Base-by-base conservation (phyloP, 1,140 invertebrate species). In the Meteorus sp. region DNA sequence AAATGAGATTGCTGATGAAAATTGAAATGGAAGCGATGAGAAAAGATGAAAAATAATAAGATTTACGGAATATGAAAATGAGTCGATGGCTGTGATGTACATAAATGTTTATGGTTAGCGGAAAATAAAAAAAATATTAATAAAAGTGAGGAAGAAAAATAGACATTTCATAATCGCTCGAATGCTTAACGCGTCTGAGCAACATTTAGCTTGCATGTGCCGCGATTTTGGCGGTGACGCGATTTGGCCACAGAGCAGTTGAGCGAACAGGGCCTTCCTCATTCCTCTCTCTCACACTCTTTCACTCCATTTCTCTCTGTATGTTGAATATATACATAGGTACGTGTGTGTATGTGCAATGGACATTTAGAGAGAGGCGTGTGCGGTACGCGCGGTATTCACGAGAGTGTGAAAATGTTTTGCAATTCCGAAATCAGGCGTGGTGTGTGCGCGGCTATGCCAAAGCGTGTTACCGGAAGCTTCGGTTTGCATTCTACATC, bases 401-500 rank as follows among this genome's bases (percentile, higher is more conserved):
- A 76, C 68, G 62, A 71, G 72, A 78, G 76, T 74, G 76, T 78
- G 74, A 78, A 78, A 78, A 78, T 78, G 74, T 78, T 78, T 78
- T 76, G 74, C 76, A 78, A 76, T 76, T 68, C 68, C 69, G 70
- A 76, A 76, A 78, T 75, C 72, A 73, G 70, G 69, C 73, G 67
- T n/a, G n/a, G n/a, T n/a, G n/a, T n/a, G n/a, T 73, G 68, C 67
- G 60, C 65, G 56, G 25, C 43, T 51, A n/a, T n/a, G 60, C 59
- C 60, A 74, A 74, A 72, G 72, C 74, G 70, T 67, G 70, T 76
- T 71, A 68, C 68, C 69, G 70, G 69, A 75, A 72, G 69, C 74
- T 66, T 58, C 59, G 61, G 50, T 35, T 45, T 50, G 61, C 54
- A 43, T 33, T 17, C n/a, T n/a, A n/a, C 3, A 4, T 39, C 3